These are phyloP conservation scores for Phataginus tetradactyla DNA, from an alignment of 2,797 vertebrate genomes.

Conservation along the genomic window DNA sequence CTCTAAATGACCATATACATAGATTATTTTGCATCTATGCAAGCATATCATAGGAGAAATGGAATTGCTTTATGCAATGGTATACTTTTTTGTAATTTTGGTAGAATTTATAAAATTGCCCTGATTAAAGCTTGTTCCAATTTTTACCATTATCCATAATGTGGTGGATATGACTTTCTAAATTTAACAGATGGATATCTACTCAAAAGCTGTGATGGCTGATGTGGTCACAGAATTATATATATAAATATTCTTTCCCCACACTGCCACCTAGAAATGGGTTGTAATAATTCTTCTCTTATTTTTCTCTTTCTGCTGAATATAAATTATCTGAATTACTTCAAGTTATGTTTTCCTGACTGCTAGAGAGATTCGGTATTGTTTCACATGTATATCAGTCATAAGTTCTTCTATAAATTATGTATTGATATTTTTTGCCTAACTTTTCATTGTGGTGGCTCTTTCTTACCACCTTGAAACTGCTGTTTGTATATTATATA, in stretches of 20 bases:
- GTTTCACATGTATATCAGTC: neutral
- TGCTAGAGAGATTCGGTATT: neutral
- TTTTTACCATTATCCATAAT: neutral
- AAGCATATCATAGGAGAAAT: neutral
- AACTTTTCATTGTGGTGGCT: neutral
- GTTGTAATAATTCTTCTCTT: neutral
- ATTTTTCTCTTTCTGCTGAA: neutral
- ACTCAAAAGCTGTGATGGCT: neutral
- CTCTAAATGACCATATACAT: neutral
- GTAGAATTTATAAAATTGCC: neutral
- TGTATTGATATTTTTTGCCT: neutral
- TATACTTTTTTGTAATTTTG: neutral
- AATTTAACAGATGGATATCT: neutral
- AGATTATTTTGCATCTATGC: neutral
- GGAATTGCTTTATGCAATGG: neutral
- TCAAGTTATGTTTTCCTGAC: neutral
- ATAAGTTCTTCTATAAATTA: neutral
- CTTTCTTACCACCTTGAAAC: neutral
- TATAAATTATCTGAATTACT: neutral
- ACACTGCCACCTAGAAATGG: neutral
- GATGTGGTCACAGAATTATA: neutral
- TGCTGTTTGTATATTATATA: neutral
- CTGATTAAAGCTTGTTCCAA: neutral
- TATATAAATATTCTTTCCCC: neutral
- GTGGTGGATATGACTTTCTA: neutral